Conservation (phyloP, 2,797 vertebrate species). For the Myoxocephalus aenaeus region DNA sequence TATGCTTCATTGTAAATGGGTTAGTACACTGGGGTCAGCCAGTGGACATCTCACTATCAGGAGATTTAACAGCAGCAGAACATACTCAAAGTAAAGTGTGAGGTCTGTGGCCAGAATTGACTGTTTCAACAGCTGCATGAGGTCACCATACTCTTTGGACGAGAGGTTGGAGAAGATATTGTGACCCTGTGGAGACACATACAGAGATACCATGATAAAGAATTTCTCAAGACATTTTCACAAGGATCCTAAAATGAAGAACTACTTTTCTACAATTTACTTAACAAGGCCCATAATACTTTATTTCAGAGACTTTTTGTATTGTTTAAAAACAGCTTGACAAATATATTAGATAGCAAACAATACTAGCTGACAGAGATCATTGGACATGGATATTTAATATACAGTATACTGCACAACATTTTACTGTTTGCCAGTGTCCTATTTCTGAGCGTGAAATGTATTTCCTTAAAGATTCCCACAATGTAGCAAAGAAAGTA, state of each 20-base stretch:
- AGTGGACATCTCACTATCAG: constrained; percentile 12
- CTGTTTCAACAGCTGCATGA: constrained; percentile 99
- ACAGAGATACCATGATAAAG: constrained; percentile 60
- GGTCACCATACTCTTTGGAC: constrained; percentile 96
- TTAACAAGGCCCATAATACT: not conserved
- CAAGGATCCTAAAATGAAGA: constrained; percentile 2
- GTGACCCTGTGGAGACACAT: constrained; percentile 91
- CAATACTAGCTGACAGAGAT: not conserved
- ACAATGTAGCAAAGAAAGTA: not conserved
- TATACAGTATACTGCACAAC: not conserved
- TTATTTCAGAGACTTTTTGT: not conserved
- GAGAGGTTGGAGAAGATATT: constrained; percentile 99
- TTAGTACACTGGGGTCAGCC: constrained; percentile 3
- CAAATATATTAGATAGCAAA: not conserved
- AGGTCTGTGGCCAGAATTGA: constrained; percentile 98
- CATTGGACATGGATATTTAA: not conserved
- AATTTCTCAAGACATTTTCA: not conserved
- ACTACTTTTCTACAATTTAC: not conserved
- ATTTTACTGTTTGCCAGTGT: not conserved
- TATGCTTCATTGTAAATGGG: constrained; percentile 22
- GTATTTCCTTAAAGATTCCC: not conserved
- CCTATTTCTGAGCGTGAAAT: not conserved
- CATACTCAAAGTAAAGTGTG: constrained; percentile 99
- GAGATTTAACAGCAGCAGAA: constrained; percentile 52
- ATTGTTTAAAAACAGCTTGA: constrained; percentile 4